Conservation (phyloP, 2,888 invertebrate genomes). For the Cantharis rufa region DNA sequence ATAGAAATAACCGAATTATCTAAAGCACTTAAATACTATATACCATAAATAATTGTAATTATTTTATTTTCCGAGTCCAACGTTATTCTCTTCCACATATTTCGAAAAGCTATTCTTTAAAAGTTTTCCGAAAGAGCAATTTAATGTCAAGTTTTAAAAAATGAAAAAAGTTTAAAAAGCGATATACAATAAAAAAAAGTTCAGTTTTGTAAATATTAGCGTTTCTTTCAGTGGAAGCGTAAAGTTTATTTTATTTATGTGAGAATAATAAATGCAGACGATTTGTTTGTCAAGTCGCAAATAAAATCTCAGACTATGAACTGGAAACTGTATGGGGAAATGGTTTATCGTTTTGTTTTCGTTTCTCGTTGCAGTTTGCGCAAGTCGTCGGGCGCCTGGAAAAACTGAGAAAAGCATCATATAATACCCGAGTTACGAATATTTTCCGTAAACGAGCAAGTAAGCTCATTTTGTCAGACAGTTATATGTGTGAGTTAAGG, state of each 20-base stretch:
- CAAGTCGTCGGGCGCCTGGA: slow-evolving; percentile 46
- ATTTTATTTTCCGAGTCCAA: no score
- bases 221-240: slow-evolving; percentile 13
- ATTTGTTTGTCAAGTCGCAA: slow-evolving; percentile 49
- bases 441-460: slow-evolving; percentile 52
- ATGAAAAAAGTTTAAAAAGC: background rate
- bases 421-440: slow-evolving; percentile 51
- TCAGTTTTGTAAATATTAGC: slow-evolving; percentile 21
- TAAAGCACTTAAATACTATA: background rate
- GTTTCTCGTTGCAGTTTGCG: slow-evolving; percentile 51
- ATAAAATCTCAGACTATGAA: slow-evolving; percentile 53
- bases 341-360: slow-evolving; percentile 57
- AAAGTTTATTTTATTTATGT: slow-evolving; percentile 19
- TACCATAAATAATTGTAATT: no score
- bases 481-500: slow-evolving; percentile 56
- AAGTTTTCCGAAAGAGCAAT: background rate
- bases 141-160: background rate
- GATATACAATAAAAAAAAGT: slow-evolving; percentile 1
- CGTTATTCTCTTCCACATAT: no score
- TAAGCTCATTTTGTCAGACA: slow-evolving; percentile 53
- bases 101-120: no score
- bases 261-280: slow-evolving; percentile 36
- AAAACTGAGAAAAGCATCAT: slow-evolving; percentile 47
- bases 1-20: background rate
- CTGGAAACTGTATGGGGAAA: slow-evolving; percentile 53